Conservation (phyloP, 2,888 invertebrate species). For the Odontocolon sp. region DNA sequence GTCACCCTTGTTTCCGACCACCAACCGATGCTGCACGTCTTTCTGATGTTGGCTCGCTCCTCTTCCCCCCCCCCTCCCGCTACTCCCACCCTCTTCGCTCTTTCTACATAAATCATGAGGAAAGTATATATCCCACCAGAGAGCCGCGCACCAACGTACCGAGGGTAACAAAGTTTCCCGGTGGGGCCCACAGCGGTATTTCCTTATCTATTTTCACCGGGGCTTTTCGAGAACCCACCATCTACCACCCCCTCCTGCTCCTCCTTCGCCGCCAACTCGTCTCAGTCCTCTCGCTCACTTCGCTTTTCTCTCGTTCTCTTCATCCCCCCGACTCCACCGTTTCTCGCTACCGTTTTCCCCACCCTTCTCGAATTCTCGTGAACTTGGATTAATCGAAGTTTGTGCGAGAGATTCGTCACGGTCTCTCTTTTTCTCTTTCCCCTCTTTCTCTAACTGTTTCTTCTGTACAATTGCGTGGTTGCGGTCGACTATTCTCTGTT, state of each 20-base stretch:
- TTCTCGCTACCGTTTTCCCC: conserved; percentile 38
- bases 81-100: conserved; percentile 30
- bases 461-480: not conserved
- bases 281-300: conserved; percentile 22
- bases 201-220: conserved; percentile 62
- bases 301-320: conserved; percentile 41
- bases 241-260: conserved; percentile 28
- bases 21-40: not conserved
- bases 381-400: conserved; percentile 59
- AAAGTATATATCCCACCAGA: conserved; percentile 59
- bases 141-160: conserved; percentile 43
- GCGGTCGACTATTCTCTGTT: conserved; percentile 34
- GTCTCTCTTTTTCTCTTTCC: conserved; percentile 46
- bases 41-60: not conserved
- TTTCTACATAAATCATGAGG: conserved; percentile 61
- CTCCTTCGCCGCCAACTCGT: conserved; percentile 15
- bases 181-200: conserved; percentile 57
- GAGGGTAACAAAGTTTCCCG: conserved; percentile 60
- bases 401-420: conserved; percentile 55
- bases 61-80: conserved; percentile 14
- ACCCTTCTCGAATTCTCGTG: conserved; percentile 47
- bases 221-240: conserved; percentile 45
- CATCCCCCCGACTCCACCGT: conserved; percentile 19
- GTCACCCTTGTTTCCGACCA: conserved; percentile 38
- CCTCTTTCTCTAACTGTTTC: conserved; percentile 6